Base-by-base conservation (phyloP, 2,113 vertebrate species). In the Megaceryle torquata region DNA sequence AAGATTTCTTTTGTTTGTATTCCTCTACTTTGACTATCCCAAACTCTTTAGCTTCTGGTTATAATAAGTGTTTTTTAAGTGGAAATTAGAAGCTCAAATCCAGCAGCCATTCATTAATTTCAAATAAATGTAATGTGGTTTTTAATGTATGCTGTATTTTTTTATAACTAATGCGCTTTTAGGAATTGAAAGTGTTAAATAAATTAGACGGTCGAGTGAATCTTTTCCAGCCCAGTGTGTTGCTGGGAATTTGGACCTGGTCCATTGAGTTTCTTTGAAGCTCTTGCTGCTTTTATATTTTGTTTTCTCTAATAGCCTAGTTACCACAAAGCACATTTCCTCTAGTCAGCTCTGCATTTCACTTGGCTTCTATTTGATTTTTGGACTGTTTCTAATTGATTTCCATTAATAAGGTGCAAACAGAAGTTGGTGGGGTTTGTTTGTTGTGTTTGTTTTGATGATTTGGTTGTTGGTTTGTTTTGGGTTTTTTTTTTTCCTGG, bases 261-360 rank as follows among this genome's bases (percentile, higher is more conserved):
- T 97, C 95, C 96, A 97, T 1, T 81, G 71, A 75, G 87, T 94
- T 87, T 91, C 92, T 98, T 97, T 97, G 97, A 98, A 97, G 94
- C 90, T 88, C 80, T 96, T 96, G 82, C 88, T 89, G 78, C 86
- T 96, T 97, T 90, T 96, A 53, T 96, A 97, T 96, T 97, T 97
- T 94, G 87, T 92, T 96, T 92, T 97, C 85, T 89, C 68, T 95
- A 96, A 95, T 91, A 97, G 93, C 85, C 69, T 93, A 82, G 90
- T 97, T 95, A 97, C 98, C 70, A 96, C 86, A 96, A 97, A 97
- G 91, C 95, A 96, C 87, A 93, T 96, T 98, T 97, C 90, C 89
- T 93, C 86, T 89, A 74, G 91, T 94, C 83, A 93, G 57, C 86
- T 89, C 71, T 92, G 77, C 78, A 57, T 91, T 80, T 82, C 41